These are phyloP conservation scores for Odobenus rosmarus DNA, from an alignment of 2,113 vertebrate species.

Conservation along the genomic window DNA sequence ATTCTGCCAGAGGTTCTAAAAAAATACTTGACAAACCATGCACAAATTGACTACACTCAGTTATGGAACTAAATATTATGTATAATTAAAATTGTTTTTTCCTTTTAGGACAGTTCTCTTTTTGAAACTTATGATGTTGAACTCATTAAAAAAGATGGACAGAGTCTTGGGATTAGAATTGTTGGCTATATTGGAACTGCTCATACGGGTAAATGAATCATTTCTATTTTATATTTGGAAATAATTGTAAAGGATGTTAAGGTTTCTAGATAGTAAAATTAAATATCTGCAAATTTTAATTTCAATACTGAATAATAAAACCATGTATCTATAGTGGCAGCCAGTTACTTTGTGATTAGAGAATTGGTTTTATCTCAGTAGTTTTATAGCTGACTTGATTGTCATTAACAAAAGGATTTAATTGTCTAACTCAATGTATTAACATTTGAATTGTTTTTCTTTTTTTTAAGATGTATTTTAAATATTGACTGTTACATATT, in stretches of 20 bases:
- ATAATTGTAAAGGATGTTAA: slow-evolving; percentile 57
- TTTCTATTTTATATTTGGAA: slow-evolving; percentile 54
- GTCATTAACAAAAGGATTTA: slow-evolving; percentile 29
- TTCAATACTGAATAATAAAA: slow-evolving; percentile 63
- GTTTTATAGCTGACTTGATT: slow-evolving; percentile 50
- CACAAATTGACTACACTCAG: not conserved
- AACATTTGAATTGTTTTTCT: slow-evolving; percentile 13
- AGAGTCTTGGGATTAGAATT: slow-evolving; percentile 97
- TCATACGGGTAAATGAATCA: slow-evolving; percentile 87
- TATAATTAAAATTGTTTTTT: slow-evolving; percentile 14
- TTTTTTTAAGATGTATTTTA: slow-evolving; percentile 31
- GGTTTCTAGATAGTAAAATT: slow-evolving; percentile 60
- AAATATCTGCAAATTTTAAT: slow-evolving; percentile 64
- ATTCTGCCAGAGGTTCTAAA: not conserved
- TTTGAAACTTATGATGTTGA: slow-evolving; percentile 93
- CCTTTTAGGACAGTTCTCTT: slow-evolving; percentile 86
- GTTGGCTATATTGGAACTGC: slow-evolving; percentile 90
- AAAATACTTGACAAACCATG: not conserved
- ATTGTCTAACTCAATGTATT: not conserved
- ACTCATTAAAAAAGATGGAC: slow-evolving; percentile 92
- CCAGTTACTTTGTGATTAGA: slow-evolving; percentile 49
- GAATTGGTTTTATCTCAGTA: slow-evolving; percentile 47
- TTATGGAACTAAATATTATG: not conserved
- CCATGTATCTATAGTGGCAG: slow-evolving; percentile 10
- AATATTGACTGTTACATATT: slow-evolving; percentile 19